phyloP scores from a whole-genome alignment of 2,797 vertebrate species.

The Sebastes taczanowskii region DNA sequence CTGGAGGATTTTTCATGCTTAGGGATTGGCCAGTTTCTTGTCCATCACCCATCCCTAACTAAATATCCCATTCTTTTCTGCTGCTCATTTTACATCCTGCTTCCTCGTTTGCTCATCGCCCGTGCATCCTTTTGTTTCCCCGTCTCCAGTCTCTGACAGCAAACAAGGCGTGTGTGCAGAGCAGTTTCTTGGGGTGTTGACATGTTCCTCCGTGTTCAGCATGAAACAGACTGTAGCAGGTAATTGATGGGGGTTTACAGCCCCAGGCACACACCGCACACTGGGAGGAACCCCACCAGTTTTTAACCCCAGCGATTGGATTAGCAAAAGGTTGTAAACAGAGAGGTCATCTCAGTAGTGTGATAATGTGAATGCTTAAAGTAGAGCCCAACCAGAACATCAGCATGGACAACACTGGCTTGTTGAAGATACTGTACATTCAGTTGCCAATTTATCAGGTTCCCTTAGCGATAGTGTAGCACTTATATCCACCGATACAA shows the following conservation, averaged over 20 bases:
- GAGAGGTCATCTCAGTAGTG: not conserved
- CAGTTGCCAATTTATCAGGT: no score
- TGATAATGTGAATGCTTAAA: conserved; percentile 2
- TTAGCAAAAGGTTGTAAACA: conserved; percentile 14
- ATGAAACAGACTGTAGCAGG: conserved; percentile 53
- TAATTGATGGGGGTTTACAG: conserved; percentile 65
- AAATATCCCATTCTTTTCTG: conserved; percentile 3
- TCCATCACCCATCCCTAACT: conserved; percentile 1
- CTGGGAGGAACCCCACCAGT: conserved; percentile 26
- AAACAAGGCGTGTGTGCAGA: conserved; percentile 62
- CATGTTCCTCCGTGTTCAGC: conserved; percentile 61
- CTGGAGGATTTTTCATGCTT: conserved; percentile 18
- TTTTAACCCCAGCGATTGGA: conserved; percentile 51
- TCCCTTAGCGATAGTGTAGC: not conserved
- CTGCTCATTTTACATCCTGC: conserved; percentile 19
- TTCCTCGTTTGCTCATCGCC: conserved; percentile 13
- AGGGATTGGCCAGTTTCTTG: conserved; percentile 17
- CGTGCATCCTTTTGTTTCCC: conserved; percentile 58
- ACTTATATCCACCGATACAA: no score
- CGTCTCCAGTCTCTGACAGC: conserved; percentile 61
- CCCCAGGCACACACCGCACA: conserved; percentile 33
- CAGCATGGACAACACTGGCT: not conserved
- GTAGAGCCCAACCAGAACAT: not conserved
- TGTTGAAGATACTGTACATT: not conserved
- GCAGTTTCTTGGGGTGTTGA: conserved; percentile 65